These are phyloP conservation scores for Brachyistius frenatus DNA, from an alignment of 2,113 vertebrate species.

Conservation along the genomic window DNA sequence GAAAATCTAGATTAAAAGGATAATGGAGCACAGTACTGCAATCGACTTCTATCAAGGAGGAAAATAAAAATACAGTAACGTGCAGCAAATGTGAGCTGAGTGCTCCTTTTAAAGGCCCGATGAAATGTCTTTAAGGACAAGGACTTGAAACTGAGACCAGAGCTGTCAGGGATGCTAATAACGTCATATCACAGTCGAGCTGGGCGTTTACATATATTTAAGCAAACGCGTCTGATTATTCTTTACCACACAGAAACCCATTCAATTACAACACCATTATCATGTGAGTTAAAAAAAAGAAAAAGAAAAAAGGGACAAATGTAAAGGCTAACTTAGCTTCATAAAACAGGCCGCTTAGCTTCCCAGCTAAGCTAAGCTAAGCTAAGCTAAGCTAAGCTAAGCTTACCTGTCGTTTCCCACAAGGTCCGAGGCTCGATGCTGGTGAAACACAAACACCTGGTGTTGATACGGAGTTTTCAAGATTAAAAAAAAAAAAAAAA, in stretches of 20 bases:
- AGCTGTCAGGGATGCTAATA: not conserved
- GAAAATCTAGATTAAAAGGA: not conserved
- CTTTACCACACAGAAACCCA: not conserved
- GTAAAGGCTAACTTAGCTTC: not conserved
- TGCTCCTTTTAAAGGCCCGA: not conserved
- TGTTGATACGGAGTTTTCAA: not conserved
- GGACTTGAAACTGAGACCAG: not conserved
- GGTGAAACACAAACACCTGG: not conserved
- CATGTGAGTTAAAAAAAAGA: not conserved
- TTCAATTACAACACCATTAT: not conserved
- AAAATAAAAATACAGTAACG: not conserved
- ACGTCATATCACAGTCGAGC: conserved; percentile 9
- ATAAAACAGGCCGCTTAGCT: conserved; percentile 30
- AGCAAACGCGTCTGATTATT: not conserved
- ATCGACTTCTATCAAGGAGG: not conserved
- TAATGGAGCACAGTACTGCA: not conserved
- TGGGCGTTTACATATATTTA: not conserved
- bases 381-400: conserved; percentile 65
- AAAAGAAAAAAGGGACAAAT: no score
- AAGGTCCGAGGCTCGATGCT: conserved; percentile 10
- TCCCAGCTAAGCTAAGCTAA: conserved; percentile 29
- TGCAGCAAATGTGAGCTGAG: not conserved
- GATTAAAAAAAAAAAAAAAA: not conserved
- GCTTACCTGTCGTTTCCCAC: conserved; percentile 50
- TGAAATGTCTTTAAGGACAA: not conserved